Percentiles rank a stretch among this genome's conserved stretches.
Conservation (phyloP, 2,888 invertebrate genomes). For the Tetropium fuscum region DNA sequence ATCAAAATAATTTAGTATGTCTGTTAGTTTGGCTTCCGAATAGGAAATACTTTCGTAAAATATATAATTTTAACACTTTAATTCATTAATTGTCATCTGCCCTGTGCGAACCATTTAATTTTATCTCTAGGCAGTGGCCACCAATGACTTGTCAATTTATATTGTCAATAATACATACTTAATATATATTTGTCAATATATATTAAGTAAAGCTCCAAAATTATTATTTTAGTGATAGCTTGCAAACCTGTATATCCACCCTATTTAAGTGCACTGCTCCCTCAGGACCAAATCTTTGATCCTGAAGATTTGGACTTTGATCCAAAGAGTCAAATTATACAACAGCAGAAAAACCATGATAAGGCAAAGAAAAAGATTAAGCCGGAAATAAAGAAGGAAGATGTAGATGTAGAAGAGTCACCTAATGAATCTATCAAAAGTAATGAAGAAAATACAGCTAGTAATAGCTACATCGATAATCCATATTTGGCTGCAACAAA, state of each 20-base stretch:
- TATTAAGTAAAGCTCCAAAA: no score
- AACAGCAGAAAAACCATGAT: constrained; percentile 57
- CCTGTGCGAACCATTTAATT: no score
- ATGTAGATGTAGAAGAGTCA: constrained; percentile 58
- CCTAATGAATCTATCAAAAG: constrained; percentile 53
- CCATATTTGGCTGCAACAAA: constrained; percentile 73
- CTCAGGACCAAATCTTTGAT: constrained; percentile 95
- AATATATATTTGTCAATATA: no score
- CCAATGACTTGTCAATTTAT: no score
- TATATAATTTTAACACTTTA: no score
- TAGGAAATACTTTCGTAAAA: no score
- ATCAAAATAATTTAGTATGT: no score
- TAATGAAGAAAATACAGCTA: constrained; percentile 65
- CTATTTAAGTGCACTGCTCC: constrained; percentile 87
- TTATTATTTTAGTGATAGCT: constrained; percentile 80
- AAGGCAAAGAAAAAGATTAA: constrained; percentile 53
- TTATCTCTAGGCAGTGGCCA: no score
- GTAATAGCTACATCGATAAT: constrained; percentile 76
- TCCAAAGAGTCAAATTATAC: constrained; percentile 68
- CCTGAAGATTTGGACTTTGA: constrained; percentile 86
- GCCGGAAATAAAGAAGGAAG: constrained; percentile 41
- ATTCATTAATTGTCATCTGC: no score
- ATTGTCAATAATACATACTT: no score
- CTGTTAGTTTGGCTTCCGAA: no score
- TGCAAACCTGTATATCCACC: constrained; percentile 85